Conservation (phyloP, 2,888 invertebrate species). For the Tenodera sinensis region DNA sequence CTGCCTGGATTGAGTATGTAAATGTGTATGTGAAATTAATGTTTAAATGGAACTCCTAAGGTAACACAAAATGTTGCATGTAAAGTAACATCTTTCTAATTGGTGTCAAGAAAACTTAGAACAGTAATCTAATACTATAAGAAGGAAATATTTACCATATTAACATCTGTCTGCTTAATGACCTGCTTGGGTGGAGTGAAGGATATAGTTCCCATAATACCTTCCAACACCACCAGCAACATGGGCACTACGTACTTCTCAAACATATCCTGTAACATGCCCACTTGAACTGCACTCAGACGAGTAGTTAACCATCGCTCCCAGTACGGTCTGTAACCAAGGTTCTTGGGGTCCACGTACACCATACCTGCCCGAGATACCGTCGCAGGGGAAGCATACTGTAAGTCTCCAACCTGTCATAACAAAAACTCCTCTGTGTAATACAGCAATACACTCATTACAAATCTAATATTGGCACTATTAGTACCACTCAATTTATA, state of each 20-base stretch:
- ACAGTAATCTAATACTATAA: background rate
- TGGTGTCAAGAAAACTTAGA: too few species aligned
- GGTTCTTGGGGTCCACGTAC: slow-evolving; percentile 87
- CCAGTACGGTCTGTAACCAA: slow-evolving; percentile 85
- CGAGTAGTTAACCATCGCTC: slow-evolving; percentile 58
- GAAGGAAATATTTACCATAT: slow-evolving; percentile 59
- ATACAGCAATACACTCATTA: background rate
- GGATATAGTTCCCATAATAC: slow-evolving; percentile 33
- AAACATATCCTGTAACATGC: slow-evolving; percentile 56
- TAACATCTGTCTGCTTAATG: slow-evolving; percentile 79
- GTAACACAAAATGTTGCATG: too few species aligned
- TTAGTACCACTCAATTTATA: too few species aligned
- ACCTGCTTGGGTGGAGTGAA: slow-evolving; percentile 71
- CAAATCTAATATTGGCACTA: too few species aligned
- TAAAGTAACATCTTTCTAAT: background rate
- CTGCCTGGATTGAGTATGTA: too few species aligned
- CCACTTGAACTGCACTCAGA: slow-evolving; percentile 48
- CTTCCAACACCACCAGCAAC: slow-evolving; percentile 1
- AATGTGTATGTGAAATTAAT: too few species aligned
- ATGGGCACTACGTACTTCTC: slow-evolving; percentile 70
- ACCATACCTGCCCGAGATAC: slow-evolving; percentile 93
- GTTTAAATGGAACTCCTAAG: too few species aligned
- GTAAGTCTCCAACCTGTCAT: slow-evolving; percentile 74
- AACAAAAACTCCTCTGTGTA: too few species aligned
- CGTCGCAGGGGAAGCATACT: slow-evolving; percentile 89